Evolutionary conservation across 2,113 vertebrate genomes (phyloP).

Genomic region (Dasypus novemcinctus): DNA sequence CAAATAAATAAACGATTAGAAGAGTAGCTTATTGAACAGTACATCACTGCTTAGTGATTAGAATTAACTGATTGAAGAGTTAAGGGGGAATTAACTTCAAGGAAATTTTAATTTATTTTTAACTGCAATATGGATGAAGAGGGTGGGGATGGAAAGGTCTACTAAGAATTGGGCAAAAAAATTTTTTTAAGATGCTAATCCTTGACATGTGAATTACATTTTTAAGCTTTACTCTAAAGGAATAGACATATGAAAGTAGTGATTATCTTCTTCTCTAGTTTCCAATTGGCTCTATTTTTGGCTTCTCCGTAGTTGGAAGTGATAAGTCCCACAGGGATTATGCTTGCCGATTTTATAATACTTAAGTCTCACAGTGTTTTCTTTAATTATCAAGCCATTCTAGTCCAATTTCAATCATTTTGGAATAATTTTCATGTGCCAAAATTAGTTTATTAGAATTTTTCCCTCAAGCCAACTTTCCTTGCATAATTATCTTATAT

Average conservation of each 20-base stretch:
- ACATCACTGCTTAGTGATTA: neutral
- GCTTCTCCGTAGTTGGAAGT: neutral
- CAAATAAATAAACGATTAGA: neutral
- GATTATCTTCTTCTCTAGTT: neutral
- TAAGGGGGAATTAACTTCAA: neutral
- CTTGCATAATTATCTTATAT: neutral
- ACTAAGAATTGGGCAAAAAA: neutral
- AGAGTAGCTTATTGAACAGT: neutral
- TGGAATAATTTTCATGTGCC: constrained; percentile 37
- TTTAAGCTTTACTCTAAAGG: constrained; percentile 9
- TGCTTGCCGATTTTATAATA: constrained; percentile 18
- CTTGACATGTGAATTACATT: neutral
- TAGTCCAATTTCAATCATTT: constrained; percentile 28
- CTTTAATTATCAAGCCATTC: neutral
- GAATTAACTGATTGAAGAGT: neutral
- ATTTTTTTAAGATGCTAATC: neutral
- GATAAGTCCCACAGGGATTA: neutral
- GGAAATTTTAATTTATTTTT: neutral
- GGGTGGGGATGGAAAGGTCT: neutral
- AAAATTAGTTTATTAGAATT: constrained; percentile 30
- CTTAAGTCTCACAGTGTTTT: neutral
- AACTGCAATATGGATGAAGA: neutral
- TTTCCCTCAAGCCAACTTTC: neutral
- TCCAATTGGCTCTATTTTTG: neutral
- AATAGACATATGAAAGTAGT: neutral